Evolutionary conservation across 1,140 invertebrate genomes (phyloP), one percentile per base, ranked within the genome.

Genomic region (Odontomachus brunneus): DNA sequence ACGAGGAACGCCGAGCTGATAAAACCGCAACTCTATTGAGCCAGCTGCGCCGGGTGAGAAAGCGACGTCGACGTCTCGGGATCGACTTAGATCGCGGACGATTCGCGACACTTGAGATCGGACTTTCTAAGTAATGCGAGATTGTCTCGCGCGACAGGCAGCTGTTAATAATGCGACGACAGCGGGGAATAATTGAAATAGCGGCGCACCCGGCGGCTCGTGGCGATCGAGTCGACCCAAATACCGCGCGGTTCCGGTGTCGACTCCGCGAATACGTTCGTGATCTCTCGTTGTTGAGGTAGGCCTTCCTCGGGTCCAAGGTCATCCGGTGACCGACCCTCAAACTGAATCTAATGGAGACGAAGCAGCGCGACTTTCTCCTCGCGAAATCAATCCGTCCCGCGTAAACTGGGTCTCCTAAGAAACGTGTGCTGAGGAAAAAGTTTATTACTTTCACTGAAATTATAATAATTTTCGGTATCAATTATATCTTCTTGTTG

Each of bases 281-380:
- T 57, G 75, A 83, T 88, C 69, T 73, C 69, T 65, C 12, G 26
- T 67, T 19, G 59, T 74, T 66, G 73, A 71, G 66, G 69, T 15
- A 71, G 78, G 48, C 73, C 59, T 84, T 76, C 49, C 57, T 69
- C 59, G 60, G 69, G 38, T 87, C 83, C 85, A 87, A 83, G 89
- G 87, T 82, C 75, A 69, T 38, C 62, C 62, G 60, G 74, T 76
- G 59, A 65, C 26, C 29, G 63, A 63, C 81, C 65, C 72, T 53
- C 24, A 84, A 89, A 82, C 38, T 22, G 48, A 83, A 78, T 86
- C 80, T 38, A 83, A 71, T 38, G 24, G 60, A 75, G 84, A 60
- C 57, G 75, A 88, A 85, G 83, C 63, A 55, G 51, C 26, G 33
- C 29, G 38, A 88, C 76, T 90, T 88, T 86, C 88, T 84, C 72